A percentile compares a stretch with the other conserved stretches of the same genome.
These are phyloP conservation scores for Melopsittacus undulatus DNA, from an alignment of 2,797 vertebrate genomes.

Conservation along the genomic window DNA sequence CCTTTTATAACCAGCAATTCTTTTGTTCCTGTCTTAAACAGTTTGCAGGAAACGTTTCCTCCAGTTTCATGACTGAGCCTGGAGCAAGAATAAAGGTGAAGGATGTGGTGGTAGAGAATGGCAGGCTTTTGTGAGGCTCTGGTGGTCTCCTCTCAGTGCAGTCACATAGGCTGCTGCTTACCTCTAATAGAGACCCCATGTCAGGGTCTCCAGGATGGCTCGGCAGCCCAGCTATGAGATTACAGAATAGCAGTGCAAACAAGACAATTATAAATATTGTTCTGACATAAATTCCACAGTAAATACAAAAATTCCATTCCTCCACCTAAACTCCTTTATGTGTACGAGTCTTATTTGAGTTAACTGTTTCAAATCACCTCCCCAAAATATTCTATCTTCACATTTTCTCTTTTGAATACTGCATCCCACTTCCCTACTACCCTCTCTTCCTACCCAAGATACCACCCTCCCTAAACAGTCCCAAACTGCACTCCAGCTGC, in stretches of 20 bases:
- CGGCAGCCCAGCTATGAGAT: not conserved
- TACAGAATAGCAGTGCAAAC: not conserved
- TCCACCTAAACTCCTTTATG: not conserved
- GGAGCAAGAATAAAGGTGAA: not conserved
- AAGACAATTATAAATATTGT: not conserved
- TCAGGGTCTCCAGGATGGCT: not conserved
- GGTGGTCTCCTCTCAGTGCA: not conserved
- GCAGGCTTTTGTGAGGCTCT: not conserved
- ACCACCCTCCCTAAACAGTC: not conserved
- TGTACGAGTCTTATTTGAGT: not conserved
- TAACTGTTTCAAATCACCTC: not conserved
- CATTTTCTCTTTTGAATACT: not conserved
- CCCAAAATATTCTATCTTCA: not conserved
- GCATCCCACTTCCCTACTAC: not conserved
- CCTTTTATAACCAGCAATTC: conserved; percentile 20
- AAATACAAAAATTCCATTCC: not conserved
- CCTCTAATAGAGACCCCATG: not conserved
- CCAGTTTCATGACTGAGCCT: not conserved
- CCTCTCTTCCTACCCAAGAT: not conserved
- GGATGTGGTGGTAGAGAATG: not conserved
- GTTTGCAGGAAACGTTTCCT: not conserved
- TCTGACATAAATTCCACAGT: not conserved
- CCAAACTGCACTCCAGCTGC: not conserved
- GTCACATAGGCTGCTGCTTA: not conserved
- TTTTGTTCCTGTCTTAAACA: not conserved